Evolutionary conservation across 2,113 vertebrate species (phyloP), one percentile per base, ranked within the genome.

Genomic region (Lichenostomus cassidix): DNA sequence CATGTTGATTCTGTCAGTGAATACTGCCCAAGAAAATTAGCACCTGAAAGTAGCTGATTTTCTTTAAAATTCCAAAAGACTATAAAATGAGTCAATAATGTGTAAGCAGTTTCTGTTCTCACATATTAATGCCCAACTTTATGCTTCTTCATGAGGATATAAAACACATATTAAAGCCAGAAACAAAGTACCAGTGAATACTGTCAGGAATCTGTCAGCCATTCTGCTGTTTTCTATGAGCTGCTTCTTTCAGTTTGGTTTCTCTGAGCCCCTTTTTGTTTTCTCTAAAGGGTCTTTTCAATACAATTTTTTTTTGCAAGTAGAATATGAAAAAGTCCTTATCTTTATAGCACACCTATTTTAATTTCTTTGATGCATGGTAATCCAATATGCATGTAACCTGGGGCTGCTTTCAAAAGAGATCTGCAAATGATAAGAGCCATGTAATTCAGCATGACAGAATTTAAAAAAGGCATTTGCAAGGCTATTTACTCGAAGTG

Each of bases 381-480:
- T 98, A 98, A 97, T 98, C 97, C 95, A 98, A 97, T 98, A 97
- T 97, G 93, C 95, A 97, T 76, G 90, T 94, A 97, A 98, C 97
- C 96, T 92, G 73, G 37, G 96, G 97, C 96, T 96, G 88, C 92
- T 97, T 96, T 97, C 89, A 81, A 87, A 88, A 95, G 55, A 83
- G 91, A 95, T 96, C 56, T 91, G 62, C 70, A 92, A 94, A 91
- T 58, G 76, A 92, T 92, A 92, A 89, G 55, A 71, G 64, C 69
- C 63, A 79, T 65, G 92, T 95, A 97, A 95, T 97, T 92, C 87
- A 94, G 69, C 60, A 84, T 56, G 89, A 96, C 89, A 81, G 83
- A 67, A 89, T 88, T 84, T 85, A 5, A 62, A 83, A 79, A 56
- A 69, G 64, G 60, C 14, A 18, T 84, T 86, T 76, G 33, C 59